Conservation (phyloP, 2,113 vertebrate genomes). For the Lichenostomus cassidix region DNA sequence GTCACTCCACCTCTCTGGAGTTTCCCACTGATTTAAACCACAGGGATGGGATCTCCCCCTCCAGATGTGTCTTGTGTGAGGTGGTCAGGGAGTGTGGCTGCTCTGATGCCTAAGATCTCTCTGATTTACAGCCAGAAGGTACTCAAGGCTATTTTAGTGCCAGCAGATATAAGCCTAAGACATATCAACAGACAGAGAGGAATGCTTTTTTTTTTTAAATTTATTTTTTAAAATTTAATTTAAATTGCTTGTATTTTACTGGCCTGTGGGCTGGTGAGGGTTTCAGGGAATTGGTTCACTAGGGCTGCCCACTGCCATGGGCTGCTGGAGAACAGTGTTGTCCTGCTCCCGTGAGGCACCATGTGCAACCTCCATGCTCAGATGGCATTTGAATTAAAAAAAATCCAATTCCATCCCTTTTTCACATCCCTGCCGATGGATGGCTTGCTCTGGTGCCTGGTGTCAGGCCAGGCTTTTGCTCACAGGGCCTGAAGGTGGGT, state of each 20-base stretch:
- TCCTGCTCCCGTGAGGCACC: fast-evolving
- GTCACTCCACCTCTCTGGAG: neutral
- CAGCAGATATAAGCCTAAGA: neutral
- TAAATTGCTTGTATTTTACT: neutral
- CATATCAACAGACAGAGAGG: neutral
- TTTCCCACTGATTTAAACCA: neutral
- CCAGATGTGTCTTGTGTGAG: fast-evolving
- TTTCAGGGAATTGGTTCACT: neutral
- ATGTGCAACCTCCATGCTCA: neutral
- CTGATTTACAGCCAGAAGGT: neutral
- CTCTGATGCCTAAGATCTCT: neutral
- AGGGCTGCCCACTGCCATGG: neutral
- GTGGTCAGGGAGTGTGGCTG: neutral
- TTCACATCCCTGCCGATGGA: neutral
- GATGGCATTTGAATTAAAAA: neutral
- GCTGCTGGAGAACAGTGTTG: neutral
- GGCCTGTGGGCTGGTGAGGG: neutral
- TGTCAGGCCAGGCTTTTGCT: neutral
- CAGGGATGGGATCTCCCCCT: neutral
- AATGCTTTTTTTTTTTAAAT: neutral
- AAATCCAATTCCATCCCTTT: neutral
- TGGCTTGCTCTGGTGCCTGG: neutral
- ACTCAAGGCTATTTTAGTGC: neutral
- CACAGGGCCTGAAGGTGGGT: neutral
- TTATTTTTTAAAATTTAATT: neutral